Evolutionary conservation across 2,113 vertebrate genomes (phyloP).

Genomic region (Haliaeetus leucogaster): DNA sequence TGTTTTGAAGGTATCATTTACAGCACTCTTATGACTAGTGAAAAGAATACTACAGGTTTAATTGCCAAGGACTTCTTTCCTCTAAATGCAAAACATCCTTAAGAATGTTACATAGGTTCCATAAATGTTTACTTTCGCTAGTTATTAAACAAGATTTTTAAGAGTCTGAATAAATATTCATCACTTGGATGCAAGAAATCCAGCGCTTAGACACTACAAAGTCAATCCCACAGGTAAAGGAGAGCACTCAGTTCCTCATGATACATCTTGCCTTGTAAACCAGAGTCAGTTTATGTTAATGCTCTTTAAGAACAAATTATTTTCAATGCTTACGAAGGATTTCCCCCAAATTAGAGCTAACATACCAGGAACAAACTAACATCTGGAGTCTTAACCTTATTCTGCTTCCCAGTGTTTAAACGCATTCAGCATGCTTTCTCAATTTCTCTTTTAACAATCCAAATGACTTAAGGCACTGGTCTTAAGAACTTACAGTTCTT

Average conservation of each 20-base stretch:
- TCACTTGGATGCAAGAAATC: not conserved
- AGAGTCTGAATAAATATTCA: not conserved
- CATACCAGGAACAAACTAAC: not conserved
- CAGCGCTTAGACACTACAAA: not conserved
- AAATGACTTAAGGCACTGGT: not conserved
- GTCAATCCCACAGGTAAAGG: not conserved
- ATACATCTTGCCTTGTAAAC: not conserved
- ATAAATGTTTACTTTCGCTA: not conserved
- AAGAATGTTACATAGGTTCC: not conserved
- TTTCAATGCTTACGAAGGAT: not conserved
- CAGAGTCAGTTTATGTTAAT: not conserved
- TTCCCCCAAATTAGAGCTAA: not conserved
- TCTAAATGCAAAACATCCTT: not conserved
- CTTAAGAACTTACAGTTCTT: not conserved
- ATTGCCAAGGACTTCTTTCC: not conserved
- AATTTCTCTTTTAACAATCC: not conserved
- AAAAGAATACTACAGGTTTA: not conserved
- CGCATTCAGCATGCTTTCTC: not conserved
- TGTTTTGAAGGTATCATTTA: constrained; percentile 2
- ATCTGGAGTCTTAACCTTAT: not conserved
- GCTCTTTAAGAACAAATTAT: not conserved
- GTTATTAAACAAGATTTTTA: not conserved
- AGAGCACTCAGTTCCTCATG: not conserved
- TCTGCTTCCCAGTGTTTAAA: not conserved
- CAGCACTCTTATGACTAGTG: not conserved